Evolutionary conservation across 2,797 vertebrate genomes (phyloP).

Genomic region (Capromys pilorides): DNA sequence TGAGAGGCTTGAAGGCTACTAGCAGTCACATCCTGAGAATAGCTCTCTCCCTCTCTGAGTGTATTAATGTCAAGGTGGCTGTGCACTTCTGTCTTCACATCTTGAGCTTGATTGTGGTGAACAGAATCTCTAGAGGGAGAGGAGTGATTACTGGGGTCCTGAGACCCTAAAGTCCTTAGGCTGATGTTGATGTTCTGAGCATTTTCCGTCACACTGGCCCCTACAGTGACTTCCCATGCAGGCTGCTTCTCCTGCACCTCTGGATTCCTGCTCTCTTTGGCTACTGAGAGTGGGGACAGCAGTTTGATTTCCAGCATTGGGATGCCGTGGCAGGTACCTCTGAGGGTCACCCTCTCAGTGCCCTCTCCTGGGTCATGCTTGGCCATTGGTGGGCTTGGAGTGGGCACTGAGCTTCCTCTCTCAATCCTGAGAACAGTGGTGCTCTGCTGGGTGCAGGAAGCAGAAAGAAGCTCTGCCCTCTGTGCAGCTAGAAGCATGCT

Average conservation of each 20-base stretch:
- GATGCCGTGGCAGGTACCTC: neutral
- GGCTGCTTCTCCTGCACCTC: accelerated
- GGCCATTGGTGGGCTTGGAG: neutral
- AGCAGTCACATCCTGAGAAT: accelerated
- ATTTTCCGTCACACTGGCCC: neutral
- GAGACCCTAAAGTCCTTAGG: neutral
- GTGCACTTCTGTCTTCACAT: too few species aligned
- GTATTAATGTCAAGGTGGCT: neutral
- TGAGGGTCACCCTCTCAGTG: accelerated
- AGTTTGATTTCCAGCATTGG: neutral
- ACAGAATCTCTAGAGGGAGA: neutral
- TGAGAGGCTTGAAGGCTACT: neutral
- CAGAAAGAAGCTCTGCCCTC: too few species aligned
- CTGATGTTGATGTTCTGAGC: neutral
- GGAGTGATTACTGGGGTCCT: neutral
- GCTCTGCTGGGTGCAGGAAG: too few species aligned
- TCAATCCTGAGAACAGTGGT: neutral
- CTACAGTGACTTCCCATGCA: neutral
- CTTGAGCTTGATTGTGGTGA: neutral
- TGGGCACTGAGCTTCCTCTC: neutral
- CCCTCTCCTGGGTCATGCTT: neutral
- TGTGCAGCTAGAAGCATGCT: neutral
- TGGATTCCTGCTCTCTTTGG: neutral
- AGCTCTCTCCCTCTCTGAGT: accelerated
- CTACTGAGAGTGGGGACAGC: too few species aligned